A percentile compares a stretch with the other conserved stretches of the same genome.
These are phyloP conservation scores for Octopus sinensis DNA, from an alignment of 1,140 invertebrate genomes.

Conservation along the genomic window DNA sequence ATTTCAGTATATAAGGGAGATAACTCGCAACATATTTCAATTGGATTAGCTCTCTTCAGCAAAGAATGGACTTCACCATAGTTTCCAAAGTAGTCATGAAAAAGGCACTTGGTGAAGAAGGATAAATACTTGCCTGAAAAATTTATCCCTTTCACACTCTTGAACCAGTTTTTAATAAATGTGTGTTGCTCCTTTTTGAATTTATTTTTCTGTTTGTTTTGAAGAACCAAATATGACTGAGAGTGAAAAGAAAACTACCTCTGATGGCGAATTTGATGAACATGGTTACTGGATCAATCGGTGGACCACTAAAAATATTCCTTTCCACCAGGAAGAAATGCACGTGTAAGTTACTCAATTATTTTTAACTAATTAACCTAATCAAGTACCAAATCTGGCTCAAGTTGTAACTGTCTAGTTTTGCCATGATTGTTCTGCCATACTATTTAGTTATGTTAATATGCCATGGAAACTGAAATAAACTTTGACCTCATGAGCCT, in stretches of 20 bases:
- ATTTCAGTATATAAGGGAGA: too few species aligned
- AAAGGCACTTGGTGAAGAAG: too few species aligned
- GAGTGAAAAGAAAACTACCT: too few species aligned
- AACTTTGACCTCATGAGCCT: neutral
- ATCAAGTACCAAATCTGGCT: neutral
- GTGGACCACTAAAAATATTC: neutral
- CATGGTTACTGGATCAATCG: neutral
- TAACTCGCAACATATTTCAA: too few species aligned
- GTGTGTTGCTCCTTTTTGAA: too few species aligned
- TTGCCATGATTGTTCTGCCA: neutral
- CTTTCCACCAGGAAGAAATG: neutral
- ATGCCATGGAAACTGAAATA: neutral
- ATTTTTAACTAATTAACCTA: neutral
- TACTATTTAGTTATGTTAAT: neutral
- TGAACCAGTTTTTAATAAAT: too few species aligned
- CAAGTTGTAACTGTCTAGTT: neutral
- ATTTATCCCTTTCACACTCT: too few species aligned
- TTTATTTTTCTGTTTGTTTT: neutral
- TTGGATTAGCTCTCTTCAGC: too few species aligned
- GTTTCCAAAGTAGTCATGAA: too few species aligned
- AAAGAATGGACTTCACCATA: too few species aligned
- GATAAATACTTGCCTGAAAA: too few species aligned
- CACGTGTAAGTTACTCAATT: neutral
- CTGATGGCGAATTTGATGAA: too few species aligned
- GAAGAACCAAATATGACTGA: neutral